These are phyloP conservation scores for Cariama cristata DNA, from an alignment of 2,113 vertebrate genomes.

Conservation along the genomic window DNA sequence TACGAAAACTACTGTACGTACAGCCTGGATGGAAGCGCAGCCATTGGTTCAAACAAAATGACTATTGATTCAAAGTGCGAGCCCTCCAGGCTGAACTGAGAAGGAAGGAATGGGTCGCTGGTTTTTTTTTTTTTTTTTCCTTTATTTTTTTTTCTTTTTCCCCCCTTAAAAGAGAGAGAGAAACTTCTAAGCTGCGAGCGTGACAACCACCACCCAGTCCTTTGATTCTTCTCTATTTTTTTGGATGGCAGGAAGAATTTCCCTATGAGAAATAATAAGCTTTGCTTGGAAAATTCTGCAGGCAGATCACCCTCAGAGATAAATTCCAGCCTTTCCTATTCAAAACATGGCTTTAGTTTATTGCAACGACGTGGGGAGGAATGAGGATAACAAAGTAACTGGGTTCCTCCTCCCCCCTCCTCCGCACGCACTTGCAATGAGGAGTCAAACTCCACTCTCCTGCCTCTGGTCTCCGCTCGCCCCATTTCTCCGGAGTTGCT, in stretches of 20 bases:
- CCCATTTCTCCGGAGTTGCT: neutral
- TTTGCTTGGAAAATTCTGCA: slow-evolving; percentile 23
- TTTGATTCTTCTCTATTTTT: slow-evolving; percentile 21
- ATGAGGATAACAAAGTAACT: slow-evolving; percentile 37
- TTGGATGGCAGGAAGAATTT: neutral
- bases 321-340: slow-evolving; percentile 30
- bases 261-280: neutral
- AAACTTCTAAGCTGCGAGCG: neutral
- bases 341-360: slow-evolving; percentile 12
- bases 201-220: slow-evolving; percentile 24
- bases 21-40: slow-evolving; percentile 65
- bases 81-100: slow-evolving; percentile 44
- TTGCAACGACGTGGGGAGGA: slow-evolving; percentile 7
- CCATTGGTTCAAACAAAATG: slow-evolving; percentile 75
- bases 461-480: neutral
- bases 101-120: slow-evolving; percentile 7
- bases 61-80: slow-evolving; percentile 63
- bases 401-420: slow-evolving; percentile 43
- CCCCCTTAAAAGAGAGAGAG: neutral
- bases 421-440: neutral
- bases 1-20: slow-evolving; percentile 50
- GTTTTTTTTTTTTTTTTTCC: neutral
- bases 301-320: slow-evolving; percentile 4
- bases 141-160: accelerated
- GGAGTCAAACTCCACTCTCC: neutral